Evolutionary conservation across 2,113 vertebrate species (phyloP).

Genomic region (Pardalotus punctatus): DNA sequence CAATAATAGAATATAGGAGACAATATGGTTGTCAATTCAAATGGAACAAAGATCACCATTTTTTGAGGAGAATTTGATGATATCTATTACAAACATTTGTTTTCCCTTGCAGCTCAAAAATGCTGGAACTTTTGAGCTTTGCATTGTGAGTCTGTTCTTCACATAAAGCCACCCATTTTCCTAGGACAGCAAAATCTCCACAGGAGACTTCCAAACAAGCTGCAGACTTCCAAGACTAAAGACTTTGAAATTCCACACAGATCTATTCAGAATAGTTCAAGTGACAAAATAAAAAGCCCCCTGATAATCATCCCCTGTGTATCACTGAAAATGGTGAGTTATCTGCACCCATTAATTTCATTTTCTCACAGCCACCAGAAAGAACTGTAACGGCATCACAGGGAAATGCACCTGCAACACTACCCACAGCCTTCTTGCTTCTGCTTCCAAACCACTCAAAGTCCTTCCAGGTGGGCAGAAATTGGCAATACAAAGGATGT

Average conservation of each 20-base stretch:
- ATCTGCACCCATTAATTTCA: neutral
- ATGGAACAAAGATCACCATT: neutral
- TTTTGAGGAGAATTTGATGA: neutral
- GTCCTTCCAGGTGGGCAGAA: neutral
- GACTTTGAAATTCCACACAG: neutral
- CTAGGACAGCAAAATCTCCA: neutral
- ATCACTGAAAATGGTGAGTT: neutral
- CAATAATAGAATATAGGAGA: neutral
- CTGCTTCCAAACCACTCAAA: neutral
- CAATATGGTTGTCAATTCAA: neutral
- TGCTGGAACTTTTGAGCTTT: neutral
- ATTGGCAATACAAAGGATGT: neutral
- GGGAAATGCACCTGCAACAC: neutral
- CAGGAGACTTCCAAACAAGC: neutral
- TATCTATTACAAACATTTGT: neutral
- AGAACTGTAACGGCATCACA: rapidly evolving
- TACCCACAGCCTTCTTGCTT: neutral
- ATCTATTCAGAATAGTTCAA: neutral
- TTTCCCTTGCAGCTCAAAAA: neutral
- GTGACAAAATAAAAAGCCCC: neutral
- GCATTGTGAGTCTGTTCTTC: neutral
- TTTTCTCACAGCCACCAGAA: neutral
- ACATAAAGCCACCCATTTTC: neutral
- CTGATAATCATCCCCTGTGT: neutral
- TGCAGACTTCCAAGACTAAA: neutral